phyloP scores from a whole-genome alignment of 2,888 invertebrate genomes.

The Sphaeridia pumilis region DNA sequence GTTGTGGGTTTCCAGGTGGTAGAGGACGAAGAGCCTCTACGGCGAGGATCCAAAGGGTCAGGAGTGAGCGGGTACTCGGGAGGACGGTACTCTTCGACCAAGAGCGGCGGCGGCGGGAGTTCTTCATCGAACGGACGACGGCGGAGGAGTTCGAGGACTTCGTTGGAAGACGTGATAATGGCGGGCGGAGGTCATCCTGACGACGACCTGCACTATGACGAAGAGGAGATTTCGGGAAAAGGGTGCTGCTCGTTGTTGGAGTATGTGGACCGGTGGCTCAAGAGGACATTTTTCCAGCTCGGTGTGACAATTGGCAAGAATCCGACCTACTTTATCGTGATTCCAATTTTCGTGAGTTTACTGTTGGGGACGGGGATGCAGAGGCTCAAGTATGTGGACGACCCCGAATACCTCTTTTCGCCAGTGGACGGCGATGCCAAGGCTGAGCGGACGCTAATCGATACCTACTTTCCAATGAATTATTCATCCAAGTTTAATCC shows the following conservation, averaged over 20 bases:
- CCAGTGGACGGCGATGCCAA: conserved; percentile 67
- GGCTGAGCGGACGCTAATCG: conserved; percentile 63
- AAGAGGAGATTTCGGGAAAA: too few relatives aligned
- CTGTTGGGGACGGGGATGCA: conserved; percentile 81
- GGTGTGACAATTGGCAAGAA: conserved; percentile 65
- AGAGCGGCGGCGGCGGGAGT: neutral
- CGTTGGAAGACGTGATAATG: conserved; percentile 4
- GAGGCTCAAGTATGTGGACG: conserved; percentile 74
- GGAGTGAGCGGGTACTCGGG: neutral
- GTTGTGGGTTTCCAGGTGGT: conserved; percentile 35
- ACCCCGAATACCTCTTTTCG: conserved; percentile 84
- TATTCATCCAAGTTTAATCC: conserved; percentile 75
- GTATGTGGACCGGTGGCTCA: conserved; percentile 58
- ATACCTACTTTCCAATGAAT: conserved; percentile 74
- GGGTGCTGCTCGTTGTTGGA: conserved; percentile 21
- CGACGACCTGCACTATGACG: conserved; percentile 3
- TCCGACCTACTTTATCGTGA: conserved; percentile 77
- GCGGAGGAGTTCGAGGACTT: too few relatives aligned
- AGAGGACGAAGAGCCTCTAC: conserved; percentile 15
- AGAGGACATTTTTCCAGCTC: conserved; percentile 66
- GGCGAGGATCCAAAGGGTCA: conserved; percentile 2
- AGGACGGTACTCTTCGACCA: neutral
- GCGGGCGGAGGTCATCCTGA: neutral
- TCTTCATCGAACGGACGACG: neutral
- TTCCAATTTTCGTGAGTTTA: conserved; percentile 67